Percentiles rank a stretch among this genome's conserved stretches.
Evolutionary conservation across 2,113 vertebrate species (phyloP).

Genomic region (Meleagris gallopavo): DNA sequence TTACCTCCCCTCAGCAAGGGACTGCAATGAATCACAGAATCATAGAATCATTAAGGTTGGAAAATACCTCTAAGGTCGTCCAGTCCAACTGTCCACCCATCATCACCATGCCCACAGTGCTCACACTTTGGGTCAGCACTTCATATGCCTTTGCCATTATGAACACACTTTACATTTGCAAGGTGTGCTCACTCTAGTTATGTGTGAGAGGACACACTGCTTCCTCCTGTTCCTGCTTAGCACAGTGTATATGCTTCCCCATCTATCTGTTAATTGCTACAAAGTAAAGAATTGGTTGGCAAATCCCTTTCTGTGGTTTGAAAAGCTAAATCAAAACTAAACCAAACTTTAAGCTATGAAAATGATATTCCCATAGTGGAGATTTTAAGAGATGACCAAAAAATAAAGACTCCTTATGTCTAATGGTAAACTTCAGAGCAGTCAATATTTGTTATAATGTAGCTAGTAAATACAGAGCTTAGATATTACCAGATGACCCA

Average conservation of each 20-base stretch:
- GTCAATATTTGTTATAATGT: neutral
- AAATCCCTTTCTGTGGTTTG: neutral
- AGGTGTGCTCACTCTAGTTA: rapidly evolving
- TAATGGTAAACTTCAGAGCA: neutral
- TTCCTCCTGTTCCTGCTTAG: neutral
- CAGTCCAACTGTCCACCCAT: no score
- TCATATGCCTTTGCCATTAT: neutral
- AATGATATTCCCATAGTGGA: neutral
- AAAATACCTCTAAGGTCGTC: no score
- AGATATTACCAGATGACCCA: neutral
- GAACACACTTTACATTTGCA: neutral
- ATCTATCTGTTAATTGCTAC: neutral
- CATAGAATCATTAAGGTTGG: no score
- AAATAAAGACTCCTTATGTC: neutral
- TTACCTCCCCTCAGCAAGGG: neutral
- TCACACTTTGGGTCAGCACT: neutral
- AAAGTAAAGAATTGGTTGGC: neutral
- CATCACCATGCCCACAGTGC: neutral
- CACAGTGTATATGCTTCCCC: neutral
- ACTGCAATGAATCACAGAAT: no score
- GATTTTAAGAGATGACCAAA: neutral
- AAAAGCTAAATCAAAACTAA: neutral
- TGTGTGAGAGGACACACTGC: neutral
- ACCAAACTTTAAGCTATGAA: neutral
- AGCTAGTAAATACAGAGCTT: neutral